Conservation (phyloP, 2,113 vertebrate genomes). For the Taxidea taxus region DNA sequence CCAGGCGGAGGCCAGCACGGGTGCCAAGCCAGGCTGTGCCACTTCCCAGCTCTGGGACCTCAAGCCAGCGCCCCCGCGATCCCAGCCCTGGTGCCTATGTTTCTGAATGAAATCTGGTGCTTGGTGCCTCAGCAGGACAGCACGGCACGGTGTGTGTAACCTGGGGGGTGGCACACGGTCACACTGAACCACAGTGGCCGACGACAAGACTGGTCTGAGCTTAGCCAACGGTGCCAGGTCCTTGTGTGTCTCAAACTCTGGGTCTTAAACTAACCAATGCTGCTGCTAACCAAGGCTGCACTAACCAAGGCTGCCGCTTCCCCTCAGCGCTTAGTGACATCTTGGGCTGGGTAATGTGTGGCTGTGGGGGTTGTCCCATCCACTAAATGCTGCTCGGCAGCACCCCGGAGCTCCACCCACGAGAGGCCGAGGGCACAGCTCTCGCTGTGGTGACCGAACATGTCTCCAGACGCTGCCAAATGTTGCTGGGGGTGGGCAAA, state of each 20-base stretch:
- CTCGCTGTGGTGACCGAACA: neutral
- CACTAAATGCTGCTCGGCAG: rapidly evolving
- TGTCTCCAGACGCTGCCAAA: neutral
- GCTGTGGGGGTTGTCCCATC: neutral
- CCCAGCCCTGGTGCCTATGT: neutral
- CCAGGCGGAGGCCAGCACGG: rapidly evolving
- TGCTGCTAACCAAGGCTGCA: no score
- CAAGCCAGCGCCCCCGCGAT: neutral
- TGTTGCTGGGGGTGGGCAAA: neutral
- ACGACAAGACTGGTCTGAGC: neutral
- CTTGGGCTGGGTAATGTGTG: rapidly evolving
- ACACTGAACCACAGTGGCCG: rapidly evolving
- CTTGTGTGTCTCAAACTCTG: neutral
- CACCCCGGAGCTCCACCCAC: neutral
- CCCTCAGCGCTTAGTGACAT: neutral
- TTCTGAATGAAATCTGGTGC: neutral
- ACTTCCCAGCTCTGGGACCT: neutral
- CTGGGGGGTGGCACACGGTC: rapidly evolving
- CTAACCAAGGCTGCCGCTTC: neutral
- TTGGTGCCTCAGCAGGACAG: rapidly evolving
- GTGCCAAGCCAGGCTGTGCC: neutral
- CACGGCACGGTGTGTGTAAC: rapidly evolving
- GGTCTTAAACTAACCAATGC: neutral
- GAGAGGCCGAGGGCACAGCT: neutral
- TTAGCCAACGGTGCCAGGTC: neutral